Percentiles rank a stretch among this genome's conserved stretches.
phyloP scores from a whole-genome alignment of 1,140 invertebrate species.

The Heliothis virescens region DNA sequence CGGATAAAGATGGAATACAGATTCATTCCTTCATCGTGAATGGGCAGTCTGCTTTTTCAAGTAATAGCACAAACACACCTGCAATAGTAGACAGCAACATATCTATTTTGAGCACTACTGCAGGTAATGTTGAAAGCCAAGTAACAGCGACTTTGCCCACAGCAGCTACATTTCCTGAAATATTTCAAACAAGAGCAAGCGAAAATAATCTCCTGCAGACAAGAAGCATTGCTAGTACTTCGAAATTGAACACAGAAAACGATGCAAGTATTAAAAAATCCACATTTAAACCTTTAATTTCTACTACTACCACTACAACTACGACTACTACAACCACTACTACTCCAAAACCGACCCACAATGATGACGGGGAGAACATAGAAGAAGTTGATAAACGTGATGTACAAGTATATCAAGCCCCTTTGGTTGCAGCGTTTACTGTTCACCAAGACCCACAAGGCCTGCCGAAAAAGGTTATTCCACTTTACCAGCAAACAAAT shows the following conservation, averaged over 20 bases:
- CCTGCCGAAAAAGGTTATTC: constrained; percentile 91
- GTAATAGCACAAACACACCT: constrained; percentile 67
- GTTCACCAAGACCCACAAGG: constrained; percentile 93
- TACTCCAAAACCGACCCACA: constrained; percentile 87
- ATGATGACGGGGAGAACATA: constrained; percentile 89
- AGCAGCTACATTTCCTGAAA: constrained; percentile 74
- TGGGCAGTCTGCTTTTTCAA: constrained; percentile 79
- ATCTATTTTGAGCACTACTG: constrained; percentile 79
- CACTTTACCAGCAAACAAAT: constrained; percentile 82
- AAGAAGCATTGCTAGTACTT: constrained; percentile 73
- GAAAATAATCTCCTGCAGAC: constrained; percentile 76
- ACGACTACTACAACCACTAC: constrained; percentile 87
- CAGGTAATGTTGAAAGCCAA: constrained; percentile 81
- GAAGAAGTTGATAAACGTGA: constrained; percentile 89
- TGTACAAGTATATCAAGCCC: constrained; percentile 93
- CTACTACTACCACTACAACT: constrained; percentile 72
- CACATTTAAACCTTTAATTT: constrained; percentile 59
- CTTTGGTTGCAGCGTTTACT: constrained; percentile 93
- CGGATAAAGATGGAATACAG: constrained; percentile 70
- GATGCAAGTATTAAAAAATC: constrained; percentile 59
- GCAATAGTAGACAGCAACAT: constrained; percentile 76
- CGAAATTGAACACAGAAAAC: constrained; percentile 63
- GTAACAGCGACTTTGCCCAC: constrained; percentile 74
- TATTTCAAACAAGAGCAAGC: constrained; percentile 78
- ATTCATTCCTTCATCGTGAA: constrained; percentile 84